Evolutionary conservation across 2,113 vertebrate genomes (phyloP).

Genomic region (Ciconia stormi): DNA sequence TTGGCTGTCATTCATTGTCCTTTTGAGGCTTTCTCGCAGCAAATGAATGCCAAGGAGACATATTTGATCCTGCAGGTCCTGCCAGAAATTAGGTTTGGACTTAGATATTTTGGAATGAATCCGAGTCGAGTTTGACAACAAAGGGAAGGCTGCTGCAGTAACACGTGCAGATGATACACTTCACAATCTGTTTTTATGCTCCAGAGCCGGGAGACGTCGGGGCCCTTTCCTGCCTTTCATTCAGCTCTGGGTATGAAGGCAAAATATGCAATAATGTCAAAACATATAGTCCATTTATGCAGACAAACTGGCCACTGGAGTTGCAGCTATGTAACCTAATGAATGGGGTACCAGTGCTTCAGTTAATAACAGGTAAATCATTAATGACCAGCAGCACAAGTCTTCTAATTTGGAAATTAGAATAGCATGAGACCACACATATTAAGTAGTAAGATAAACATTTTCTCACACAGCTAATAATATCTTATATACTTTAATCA

Average conservation of each 20-base stretch:
- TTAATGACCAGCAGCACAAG: background rate
- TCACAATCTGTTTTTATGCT: slow-evolving; percentile 44
- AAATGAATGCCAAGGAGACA: slow-evolving; percentile 60
- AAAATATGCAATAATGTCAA: background rate
- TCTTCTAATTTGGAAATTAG: background rate
- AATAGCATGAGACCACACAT: background rate
- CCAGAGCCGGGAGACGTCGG: background rate
- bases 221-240: background rate
- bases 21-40: slow-evolving; percentile 57
- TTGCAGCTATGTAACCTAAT: background rate
- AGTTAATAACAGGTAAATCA: background rate
- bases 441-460: background rate
- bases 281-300: background rate
- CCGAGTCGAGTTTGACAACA: slow-evolving; percentile 55
- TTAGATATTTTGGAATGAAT: slow-evolving; percentile 52
- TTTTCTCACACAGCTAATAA: background rate
- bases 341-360: background rate
- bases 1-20: slow-evolving; percentile 68
- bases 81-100: slow-evolving; percentile 67
- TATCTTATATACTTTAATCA: background rate
- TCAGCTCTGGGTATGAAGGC: background rate
- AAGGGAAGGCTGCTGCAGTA: slow-evolving; percentile 41
- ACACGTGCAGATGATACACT: background rate
- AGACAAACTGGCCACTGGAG: background rate
- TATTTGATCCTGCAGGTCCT: slow-evolving; percentile 48